Evolutionary conservation across 2,797 vertebrate species (phyloP).

Genomic region (Rhabdophis nuchalis): DNA sequence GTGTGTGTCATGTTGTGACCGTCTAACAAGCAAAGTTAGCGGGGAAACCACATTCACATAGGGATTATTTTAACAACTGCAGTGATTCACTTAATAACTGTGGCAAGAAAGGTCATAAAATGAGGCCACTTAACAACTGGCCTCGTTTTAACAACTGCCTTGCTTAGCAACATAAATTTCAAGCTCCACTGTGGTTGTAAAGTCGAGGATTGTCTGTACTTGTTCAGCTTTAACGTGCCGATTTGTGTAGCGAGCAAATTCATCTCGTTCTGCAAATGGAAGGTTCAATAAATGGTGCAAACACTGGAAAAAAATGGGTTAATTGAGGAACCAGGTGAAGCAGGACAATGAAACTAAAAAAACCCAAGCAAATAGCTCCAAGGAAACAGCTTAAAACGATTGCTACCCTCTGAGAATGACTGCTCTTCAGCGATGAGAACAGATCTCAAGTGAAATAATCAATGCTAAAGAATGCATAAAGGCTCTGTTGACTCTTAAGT

Average conservation of each 20-base stretch:
- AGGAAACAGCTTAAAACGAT: not conserved
- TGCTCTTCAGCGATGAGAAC: not conserved
- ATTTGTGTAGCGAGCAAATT: not conserved
- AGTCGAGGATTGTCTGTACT: not conserved
- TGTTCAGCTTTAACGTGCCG: not conserved
- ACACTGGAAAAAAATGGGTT: not conserved
- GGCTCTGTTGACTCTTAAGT: not conserved
- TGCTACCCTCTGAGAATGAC: not conserved
- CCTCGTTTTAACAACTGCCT: not conserved
- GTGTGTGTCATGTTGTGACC: rapidly evolving
- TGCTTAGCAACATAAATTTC: not conserved
- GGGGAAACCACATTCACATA: too few species aligned
- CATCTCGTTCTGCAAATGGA: not conserved
- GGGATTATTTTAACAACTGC: too few species aligned
- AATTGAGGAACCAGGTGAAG: not conserved
- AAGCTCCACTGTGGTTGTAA: not conserved
- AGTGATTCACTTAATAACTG: not conserved
- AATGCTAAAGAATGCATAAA: not conserved
- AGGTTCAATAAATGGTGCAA: not conserved
- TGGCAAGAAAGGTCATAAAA: not conserved
- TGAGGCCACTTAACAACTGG: too few species aligned
- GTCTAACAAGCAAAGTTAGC: not conserved
- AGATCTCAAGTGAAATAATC: not conserved
- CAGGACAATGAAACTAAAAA: not conserved
- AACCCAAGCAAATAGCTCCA: not conserved